Conservation (phyloP, 2,113 vertebrate species). For the Brachyhypopomus gauderio region DNA sequence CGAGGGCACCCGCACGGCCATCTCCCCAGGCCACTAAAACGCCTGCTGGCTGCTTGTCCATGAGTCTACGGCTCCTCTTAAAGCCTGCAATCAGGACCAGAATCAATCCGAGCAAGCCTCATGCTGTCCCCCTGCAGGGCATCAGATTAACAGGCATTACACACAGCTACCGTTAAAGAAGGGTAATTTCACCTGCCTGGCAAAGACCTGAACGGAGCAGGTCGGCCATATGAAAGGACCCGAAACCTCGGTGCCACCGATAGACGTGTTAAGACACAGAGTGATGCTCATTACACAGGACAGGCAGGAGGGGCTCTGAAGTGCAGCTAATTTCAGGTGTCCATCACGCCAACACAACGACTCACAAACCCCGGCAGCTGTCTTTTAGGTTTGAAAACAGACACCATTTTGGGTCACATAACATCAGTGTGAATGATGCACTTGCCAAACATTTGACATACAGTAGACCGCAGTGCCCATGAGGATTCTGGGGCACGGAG, state of each 20-base stretch:
- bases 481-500: not conserved
- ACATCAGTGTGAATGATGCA: not conserved
- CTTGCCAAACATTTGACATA: not conserved
- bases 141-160: slow-evolving; percentile 45
- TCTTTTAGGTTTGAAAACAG: not conserved
- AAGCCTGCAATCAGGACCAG: slow-evolving; percentile 32
- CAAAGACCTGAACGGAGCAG: not conserved
- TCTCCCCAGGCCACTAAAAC: slow-evolving; percentile 42
- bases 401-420: not conserved
- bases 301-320: not conserved
- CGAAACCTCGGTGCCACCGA: not conserved
- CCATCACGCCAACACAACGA: not conserved
- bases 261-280: slow-evolving; percentile 6
- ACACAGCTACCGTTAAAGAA: slow-evolving; percentile 35
- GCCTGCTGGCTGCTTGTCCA: slow-evolving; percentile 33
- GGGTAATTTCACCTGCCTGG: not conserved
- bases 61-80: slow-evolving; percentile 43
- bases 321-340: slow-evolving; percentile 10
- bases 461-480: not conserved
- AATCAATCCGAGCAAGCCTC: slow-evolving; percentile 44
- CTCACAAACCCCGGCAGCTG: not conserved
- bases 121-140: slow-evolving; percentile 36
- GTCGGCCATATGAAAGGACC: not conserved
- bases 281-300: slow-evolving; percentile 17
- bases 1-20: slow-evolving; percentile 26